Conservation (phyloP, 2,113 vertebrate genomes). For the Amblyopsis rosae region DNA sequence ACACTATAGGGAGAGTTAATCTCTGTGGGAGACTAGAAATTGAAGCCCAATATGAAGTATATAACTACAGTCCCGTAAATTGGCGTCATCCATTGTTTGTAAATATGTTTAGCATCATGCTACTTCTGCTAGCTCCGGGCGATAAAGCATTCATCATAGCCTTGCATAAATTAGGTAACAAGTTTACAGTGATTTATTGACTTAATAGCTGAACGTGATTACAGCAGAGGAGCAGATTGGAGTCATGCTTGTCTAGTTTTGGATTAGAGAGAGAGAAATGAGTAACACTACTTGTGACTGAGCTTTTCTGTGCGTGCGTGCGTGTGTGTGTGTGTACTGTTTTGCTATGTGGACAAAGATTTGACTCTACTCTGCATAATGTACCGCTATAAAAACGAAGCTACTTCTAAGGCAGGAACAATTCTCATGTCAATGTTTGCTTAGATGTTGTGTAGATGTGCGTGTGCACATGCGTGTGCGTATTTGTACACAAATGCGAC, state of each 20-base stretch:
- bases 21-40: slow-evolving; percentile 45
- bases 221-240: slow-evolving; percentile 67
- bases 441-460: neutral
- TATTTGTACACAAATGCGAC: slow-evolving; percentile 32
- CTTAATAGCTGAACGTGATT: slow-evolving; percentile 72
- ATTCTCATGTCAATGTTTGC: neutral
- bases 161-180: slow-evolving; percentile 68
- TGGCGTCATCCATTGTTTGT: slow-evolving; percentile 34
- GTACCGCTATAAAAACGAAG: too few species aligned
- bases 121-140: slow-evolving; percentile 47
- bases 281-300: slow-evolving; percentile 34
- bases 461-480: slow-evolving; percentile 1
- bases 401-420: neutral
- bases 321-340: slow-evolving; percentile 13
- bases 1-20: slow-evolving; percentile 16
- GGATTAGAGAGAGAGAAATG: slow-evolving; percentile 64
- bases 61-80: slow-evolving; percentile 35
- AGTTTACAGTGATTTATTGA: slow-evolving; percentile 75
- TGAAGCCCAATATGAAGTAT: slow-evolving; percentile 22
- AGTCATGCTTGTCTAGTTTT: slow-evolving; percentile 59
- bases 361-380: too few species aligned
- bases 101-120: slow-evolving; percentile 29
- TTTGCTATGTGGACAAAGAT: neutral
- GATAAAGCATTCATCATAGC: slow-evolving; percentile 69
- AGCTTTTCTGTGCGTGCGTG: neutral